Conservation (phyloP, 2,888 invertebrate species). For the Coleophora deauratella region DNA sequence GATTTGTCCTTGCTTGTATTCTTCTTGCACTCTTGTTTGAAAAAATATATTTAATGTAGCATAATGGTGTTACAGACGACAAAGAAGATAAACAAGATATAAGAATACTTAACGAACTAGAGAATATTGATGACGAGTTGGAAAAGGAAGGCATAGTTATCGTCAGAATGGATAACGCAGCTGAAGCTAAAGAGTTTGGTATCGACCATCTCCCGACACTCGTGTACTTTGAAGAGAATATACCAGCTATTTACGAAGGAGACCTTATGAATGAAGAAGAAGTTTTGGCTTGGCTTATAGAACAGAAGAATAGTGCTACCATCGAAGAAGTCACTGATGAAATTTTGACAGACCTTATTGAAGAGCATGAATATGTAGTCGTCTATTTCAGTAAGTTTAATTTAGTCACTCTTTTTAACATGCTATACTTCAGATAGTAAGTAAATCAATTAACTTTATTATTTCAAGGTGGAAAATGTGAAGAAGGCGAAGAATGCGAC, state of each 20-base stretch:
- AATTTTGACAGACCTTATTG: slow-evolving; percentile 87
- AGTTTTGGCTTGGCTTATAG: slow-evolving; percentile 90
- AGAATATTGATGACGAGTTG: slow-evolving; percentile 93
- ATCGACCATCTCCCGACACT: slow-evolving; percentile 90
- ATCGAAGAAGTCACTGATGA: slow-evolving; percentile 96
- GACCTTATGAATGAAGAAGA: slow-evolving; percentile 94
- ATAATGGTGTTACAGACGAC: slow-evolving; percentile 87
- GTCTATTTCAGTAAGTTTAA: slow-evolving; percentile 89
- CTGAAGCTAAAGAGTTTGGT: slow-evolving; percentile 92
- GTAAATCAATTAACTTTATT: slow-evolving; percentile 2
- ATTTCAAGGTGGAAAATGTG: slow-evolving; percentile 82
- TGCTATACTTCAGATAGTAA: neutral
- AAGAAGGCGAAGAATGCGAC: slow-evolving; percentile 90
- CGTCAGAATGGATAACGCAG: slow-evolving; percentile 91
- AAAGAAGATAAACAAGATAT: slow-evolving; percentile 93
- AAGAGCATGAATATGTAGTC: slow-evolving; percentile 94
- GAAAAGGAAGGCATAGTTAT: slow-evolving; percentile 93
- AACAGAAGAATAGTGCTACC: slow-evolving; percentile 91
- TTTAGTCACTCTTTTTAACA: neutral
- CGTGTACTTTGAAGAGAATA: slow-evolving; percentile 92
- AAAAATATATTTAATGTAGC: no score
- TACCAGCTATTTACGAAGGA: slow-evolving; percentile 93
- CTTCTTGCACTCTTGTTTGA: no score
- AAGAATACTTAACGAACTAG: slow-evolving; percentile 88
- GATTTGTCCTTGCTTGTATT: no score